phyloP scores from a whole-genome alignment of 2,888 invertebrate species.

The Melanophora roralis region DNA sequence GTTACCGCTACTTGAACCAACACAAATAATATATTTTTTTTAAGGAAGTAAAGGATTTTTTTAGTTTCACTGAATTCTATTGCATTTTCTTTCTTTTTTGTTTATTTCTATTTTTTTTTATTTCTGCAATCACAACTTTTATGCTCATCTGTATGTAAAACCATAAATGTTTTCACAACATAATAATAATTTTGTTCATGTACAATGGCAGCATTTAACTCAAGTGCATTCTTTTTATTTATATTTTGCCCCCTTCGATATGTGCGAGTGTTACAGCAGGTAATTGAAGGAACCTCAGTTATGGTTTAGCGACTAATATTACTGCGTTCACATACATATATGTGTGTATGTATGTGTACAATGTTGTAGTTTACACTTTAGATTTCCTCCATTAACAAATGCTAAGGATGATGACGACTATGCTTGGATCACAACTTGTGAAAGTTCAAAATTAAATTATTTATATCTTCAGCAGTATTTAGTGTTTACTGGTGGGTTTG shows the following conservation, averaged over 20 bases:
- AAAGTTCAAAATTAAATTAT: slow-evolving; percentile 48
- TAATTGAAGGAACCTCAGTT: no score
- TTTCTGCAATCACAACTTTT: slow-evolving; percentile 20
- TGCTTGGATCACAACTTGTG: slow-evolving; percentile 15
- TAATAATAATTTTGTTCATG: slow-evolving; percentile 22
- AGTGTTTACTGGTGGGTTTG: slow-evolving; percentile 45
- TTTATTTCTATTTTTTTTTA: background rate
- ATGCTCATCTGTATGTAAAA: slow-evolving; percentile 14
- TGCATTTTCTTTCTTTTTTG: background rate
- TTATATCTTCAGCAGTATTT: slow-evolving; percentile 43
- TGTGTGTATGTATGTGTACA: background rate
- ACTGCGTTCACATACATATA: background rate
- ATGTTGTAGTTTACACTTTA: slow-evolving; percentile 22
- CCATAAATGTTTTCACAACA: slow-evolving; percentile 30
- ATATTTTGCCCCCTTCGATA: slow-evolving; percentile 14
- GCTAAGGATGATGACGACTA: slow-evolving; percentile 30
- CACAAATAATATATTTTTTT: slow-evolving; percentile 58
- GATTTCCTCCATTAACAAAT: slow-evolving; percentile 42
- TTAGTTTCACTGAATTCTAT: slow-evolving; percentile 18
- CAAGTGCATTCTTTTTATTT: slow-evolving; percentile 37
- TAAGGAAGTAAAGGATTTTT: slow-evolving; percentile 18
- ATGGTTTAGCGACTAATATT: no score
- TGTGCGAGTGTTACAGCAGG: no score
- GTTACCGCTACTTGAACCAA: slow-evolving; percentile 63
- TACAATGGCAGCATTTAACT: slow-evolving; percentile 50